Conservation (phyloP, 2,797 vertebrate species). For the Helarctos malayanus region DNA sequence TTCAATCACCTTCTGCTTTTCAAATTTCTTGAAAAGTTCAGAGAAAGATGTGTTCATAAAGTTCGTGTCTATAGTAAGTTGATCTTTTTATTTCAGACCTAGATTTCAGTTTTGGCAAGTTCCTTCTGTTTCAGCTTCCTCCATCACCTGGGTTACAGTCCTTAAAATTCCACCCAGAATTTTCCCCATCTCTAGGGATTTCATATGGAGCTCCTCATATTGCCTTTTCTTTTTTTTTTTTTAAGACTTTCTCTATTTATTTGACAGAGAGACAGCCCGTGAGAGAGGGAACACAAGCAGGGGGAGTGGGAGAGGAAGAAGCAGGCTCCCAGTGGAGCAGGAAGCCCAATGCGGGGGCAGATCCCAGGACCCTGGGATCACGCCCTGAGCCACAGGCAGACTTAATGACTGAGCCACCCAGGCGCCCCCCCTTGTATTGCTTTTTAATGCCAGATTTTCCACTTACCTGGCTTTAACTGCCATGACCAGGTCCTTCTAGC, state of each 20-base stretch:
- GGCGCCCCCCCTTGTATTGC: slow-evolving; percentile 79
- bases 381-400: too few relatives aligned
- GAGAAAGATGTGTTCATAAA: slow-evolving; percentile 93
- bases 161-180: not conserved
- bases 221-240: slow-evolving; percentile 48
- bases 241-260: too few relatives aligned
- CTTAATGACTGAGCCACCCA: too few relatives aligned
- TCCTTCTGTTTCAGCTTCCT: slow-evolving; percentile 90
- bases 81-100: slow-evolving; percentile 92
- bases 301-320: too few relatives aligned
- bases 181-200: slow-evolving; percentile 93
- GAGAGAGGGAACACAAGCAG: too few relatives aligned
- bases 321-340: too few relatives aligned
- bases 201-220: slow-evolving; percentile 87
- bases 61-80: slow-evolving; percentile 91
- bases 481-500: slow-evolving; percentile 94
- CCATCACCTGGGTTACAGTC: slow-evolving; percentile 77
- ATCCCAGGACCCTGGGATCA: too few relatives aligned
- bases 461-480: slow-evolving; percentile 89
- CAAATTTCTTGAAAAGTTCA: slow-evolving; percentile 93
- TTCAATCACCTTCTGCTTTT: slow-evolving; percentile 92
- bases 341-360: too few relatives aligned
- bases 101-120: slow-evolving; percentile 87
- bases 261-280: too few relatives aligned
- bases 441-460: slow-evolving; percentile 87